Conservation (phyloP, 2,888 invertebrate genomes). For the Cremastinae sp. region DNA sequence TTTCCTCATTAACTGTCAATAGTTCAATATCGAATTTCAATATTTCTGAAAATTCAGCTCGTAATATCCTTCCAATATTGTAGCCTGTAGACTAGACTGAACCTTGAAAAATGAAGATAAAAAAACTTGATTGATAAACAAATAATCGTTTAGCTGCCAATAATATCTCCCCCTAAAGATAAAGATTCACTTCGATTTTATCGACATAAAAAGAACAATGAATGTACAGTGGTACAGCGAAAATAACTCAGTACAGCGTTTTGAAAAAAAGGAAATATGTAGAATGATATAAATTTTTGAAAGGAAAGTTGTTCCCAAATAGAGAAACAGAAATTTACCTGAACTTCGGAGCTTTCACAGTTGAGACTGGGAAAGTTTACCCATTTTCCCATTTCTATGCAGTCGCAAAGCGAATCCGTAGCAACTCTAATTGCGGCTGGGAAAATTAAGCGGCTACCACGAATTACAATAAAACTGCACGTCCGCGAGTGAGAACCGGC, state of each 20-base stretch:
- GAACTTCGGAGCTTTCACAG: no score
- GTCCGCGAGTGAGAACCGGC: constrained; percentile 30
- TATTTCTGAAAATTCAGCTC: constrained; percentile 1
- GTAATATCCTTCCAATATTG: neutral
- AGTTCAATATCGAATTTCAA: constrained; percentile 34
- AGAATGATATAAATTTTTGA: no score
- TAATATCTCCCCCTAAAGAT: no score
- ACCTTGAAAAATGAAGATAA: neutral
- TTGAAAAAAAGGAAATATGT: no score
- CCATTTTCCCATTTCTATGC: constrained; percentile 12
- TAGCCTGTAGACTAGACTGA: neutral
- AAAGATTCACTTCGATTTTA: no score
- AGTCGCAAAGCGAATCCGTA: constrained; percentile 30
- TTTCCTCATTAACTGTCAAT: constrained; percentile 8
- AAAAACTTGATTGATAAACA: neutral
- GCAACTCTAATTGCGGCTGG: constrained; percentile 61
- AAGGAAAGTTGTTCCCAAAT: no score
- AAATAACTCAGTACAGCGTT: no score
- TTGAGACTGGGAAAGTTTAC: no score
- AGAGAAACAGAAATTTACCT: constrained; percentile 20
- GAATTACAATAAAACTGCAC: constrained; percentile 58
- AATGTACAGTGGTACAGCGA: no score
- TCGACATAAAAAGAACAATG: no score
- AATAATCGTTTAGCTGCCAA: neutral
- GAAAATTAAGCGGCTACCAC: constrained; percentile 61